Conservation (phyloP, 2,888 invertebrate species). For the Pocota personata region DNA sequence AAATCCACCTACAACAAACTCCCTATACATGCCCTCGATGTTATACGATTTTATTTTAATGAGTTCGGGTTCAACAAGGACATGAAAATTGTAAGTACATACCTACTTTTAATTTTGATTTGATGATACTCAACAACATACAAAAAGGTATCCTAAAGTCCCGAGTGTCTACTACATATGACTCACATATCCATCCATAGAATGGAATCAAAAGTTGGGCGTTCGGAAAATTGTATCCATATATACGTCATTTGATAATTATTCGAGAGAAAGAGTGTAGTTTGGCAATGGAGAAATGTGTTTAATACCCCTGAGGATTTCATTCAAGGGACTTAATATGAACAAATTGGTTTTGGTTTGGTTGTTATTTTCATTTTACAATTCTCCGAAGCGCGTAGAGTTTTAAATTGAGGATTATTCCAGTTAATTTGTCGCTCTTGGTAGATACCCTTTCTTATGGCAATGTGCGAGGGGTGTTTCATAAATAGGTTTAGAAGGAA, state of each 20-base stretch:
- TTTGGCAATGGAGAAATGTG: background rate
- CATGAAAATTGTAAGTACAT: background rate
- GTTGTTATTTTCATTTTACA: conserved; percentile 24
- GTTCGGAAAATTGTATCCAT: conserved; percentile 6
- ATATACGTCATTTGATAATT: conserved; percentile 44
- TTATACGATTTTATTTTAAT: conserved; percentile 7
- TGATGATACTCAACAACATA: background rate
- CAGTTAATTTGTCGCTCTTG: conserved; percentile 44
- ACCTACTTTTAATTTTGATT: background rate
- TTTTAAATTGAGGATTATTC: conserved; percentile 50
- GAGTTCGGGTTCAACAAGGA: conserved; percentile 12
- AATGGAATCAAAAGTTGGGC: conserved; percentile 7
- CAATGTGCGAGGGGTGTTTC: background rate
- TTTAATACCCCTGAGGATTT: conserved; percentile 33
- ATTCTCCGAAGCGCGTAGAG: conserved; percentile 25
- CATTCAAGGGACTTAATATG: conserved; percentile 20
- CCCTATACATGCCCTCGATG: background rate
- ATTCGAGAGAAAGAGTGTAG: background rate
- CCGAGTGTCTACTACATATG: background rate
- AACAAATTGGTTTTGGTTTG: conserved; percentile 47
- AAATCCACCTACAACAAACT: background rate
- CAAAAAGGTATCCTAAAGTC: background rate
- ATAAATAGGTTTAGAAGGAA: background rate
- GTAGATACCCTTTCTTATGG: conserved; percentile 1
- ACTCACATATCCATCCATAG: background rate